Conservation (phyloP, 1,140 invertebrate species). For the Uloborus diversus region DNA sequence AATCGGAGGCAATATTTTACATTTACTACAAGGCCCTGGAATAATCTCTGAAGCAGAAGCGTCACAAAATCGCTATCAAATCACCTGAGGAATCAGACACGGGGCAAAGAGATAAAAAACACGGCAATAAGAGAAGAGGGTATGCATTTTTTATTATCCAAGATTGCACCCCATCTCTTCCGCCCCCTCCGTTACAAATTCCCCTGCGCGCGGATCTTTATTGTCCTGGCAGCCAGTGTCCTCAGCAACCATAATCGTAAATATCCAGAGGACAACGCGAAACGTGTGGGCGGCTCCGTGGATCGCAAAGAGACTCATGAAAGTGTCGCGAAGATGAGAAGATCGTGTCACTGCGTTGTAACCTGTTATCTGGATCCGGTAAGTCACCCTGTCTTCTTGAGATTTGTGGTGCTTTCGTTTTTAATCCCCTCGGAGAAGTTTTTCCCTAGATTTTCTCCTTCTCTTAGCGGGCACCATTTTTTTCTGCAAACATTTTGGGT, state of each 20-base stretch:
- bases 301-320: constrained; percentile 24
- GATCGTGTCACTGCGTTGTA: background rate
- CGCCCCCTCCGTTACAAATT: no score
- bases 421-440: background rate
- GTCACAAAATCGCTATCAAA: no score
- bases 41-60: no score
- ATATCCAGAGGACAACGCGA: background rate
- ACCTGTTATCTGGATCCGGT: background rate
- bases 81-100: no score
- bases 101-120: no score
- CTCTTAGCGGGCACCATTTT: background rate
- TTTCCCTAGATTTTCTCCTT: background rate
- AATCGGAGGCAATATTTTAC: no score
- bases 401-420: background rate
- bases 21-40: no score
- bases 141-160: no score
- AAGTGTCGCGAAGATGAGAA: constrained; percentile 33
- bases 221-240: no score
- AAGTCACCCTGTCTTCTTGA: constrained; percentile 23
- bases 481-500: no score
- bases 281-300: constrained; percentile 5
- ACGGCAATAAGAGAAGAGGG: no score
- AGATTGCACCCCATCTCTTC: no score
- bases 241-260: constrained; percentile 28
- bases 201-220: constrained; percentile 18